Conservation (phyloP, 2,797 vertebrate genomes). For the Poecilia picta region DNA sequence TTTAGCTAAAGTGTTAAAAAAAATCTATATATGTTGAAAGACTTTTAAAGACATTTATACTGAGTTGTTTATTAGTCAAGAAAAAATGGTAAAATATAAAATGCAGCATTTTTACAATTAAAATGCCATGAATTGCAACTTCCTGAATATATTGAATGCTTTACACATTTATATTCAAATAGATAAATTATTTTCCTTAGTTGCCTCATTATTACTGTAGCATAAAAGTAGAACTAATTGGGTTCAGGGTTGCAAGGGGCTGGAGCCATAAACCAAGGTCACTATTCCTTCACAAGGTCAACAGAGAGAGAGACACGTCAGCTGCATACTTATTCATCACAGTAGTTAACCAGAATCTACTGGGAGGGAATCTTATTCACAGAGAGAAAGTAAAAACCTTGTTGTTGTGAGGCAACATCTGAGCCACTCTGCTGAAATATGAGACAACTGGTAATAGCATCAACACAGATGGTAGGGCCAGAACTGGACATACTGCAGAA, state of each 20-base stretch:
- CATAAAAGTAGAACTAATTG: neutral
- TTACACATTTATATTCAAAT: neutral
- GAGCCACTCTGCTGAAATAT: neutral
- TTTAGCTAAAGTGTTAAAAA: neutral
- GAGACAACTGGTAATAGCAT: neutral
- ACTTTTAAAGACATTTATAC: too few relatives aligned
- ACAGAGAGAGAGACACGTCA: neutral
- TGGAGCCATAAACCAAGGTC: neutral
- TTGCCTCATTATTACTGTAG: neutral
- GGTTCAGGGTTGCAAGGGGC: neutral
- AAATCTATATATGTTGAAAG: neutral
- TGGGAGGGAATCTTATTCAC: neutral
- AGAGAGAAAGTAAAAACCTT: neutral
- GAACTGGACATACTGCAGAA: neutral
- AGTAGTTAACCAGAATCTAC: neutral
- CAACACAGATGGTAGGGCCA: neutral
- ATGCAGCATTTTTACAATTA: neutral
- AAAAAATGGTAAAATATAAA: neutral
- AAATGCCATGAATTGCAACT: neutral
- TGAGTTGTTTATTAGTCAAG: neutral
- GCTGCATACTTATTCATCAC: neutral
- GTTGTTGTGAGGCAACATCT: neutral
- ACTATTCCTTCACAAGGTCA: neutral
- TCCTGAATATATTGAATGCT: neutral
- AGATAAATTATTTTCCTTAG: neutral